These are phyloP conservation scores for Xestia rhomboidea DNA, from an alignment of 2,888 invertebrate species.

Conservation along the genomic window DNA sequence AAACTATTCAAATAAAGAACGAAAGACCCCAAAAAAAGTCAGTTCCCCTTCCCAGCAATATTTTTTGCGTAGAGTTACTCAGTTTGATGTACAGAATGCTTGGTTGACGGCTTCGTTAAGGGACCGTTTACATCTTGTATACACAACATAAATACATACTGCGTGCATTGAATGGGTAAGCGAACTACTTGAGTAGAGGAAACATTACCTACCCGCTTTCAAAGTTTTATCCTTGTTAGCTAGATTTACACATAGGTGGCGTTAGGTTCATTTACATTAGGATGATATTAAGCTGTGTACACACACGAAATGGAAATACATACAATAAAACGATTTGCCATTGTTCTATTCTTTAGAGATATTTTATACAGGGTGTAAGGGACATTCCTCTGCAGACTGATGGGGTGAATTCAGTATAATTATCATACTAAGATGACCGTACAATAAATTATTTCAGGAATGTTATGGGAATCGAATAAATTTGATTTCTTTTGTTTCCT, in stretches of 20 bases:
- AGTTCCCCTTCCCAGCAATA: no score
- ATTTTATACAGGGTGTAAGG: neutral
- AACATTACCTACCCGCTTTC: conserved; percentile 79
- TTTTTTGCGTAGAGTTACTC: no score
- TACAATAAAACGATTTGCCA: conserved; percentile 30
- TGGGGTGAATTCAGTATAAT: no score
- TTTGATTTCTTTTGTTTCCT: no score
- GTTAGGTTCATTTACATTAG: conserved; percentile 72
- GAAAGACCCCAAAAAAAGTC: no score
- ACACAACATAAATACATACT: conserved; percentile 53
- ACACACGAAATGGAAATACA: conserved; percentile 52
- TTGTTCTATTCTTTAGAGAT: conserved; percentile 50
- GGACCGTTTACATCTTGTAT: no score
- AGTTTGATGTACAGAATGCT: no score
- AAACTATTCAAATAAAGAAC: no score
- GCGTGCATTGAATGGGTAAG: conserved; percentile 64
- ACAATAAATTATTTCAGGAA: no score
- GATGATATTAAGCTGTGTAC: conserved; percentile 60
- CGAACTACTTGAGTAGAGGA: conserved; percentile 63
- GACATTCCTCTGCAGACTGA: no score
- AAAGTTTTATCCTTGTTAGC: conserved; percentile 82
- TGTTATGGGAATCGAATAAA: no score
- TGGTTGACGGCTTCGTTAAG: neutral
- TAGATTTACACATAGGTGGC: conserved; percentile 74
- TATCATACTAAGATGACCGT: no score